Percentiles rank a stretch among this genome's conserved stretches.
phyloP scores from a whole-genome alignment of 2,113 vertebrate genomes.

The Falcunculus frontatus region DNA sequence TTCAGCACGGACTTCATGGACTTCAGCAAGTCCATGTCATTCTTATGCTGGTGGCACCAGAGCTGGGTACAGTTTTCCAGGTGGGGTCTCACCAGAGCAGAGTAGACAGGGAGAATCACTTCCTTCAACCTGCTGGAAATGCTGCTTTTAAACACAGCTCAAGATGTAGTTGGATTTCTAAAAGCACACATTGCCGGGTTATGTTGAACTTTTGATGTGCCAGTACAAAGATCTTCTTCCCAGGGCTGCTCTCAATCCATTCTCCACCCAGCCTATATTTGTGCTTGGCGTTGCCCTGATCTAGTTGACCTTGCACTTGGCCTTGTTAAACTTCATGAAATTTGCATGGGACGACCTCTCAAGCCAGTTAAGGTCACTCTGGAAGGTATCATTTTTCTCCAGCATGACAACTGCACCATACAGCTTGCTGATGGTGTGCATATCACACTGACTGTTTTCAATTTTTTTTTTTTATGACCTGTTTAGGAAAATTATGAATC shows the following conservation, averaged over 20 bases:
- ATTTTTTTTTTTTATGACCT: not conserved
- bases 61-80: no score
- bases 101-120: not conserved
- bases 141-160: not conserved
- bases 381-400: not conserved
- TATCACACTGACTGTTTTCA: not conserved
- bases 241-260: not conserved
- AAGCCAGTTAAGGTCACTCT: not conserved
- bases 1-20: no score
- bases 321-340: not conserved
- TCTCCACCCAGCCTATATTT: not conserved
- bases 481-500: not conserved
- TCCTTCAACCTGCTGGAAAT: fast-evolving
- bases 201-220: not conserved
- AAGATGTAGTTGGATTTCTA: not conserved
- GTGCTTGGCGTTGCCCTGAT: not conserved
- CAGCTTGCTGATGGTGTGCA: not conserved
- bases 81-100: not conserved
- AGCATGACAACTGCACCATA: no score
- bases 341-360: not conserved
- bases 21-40: not conserved
- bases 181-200: not conserved
- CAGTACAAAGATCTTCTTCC: not conserved
- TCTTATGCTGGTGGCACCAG: not conserved
- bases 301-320: not conserved